Evolutionary conservation across 2,797 vertebrate genomes (phyloP).

Genomic region (Pachyuromys duprasi): DNA sequence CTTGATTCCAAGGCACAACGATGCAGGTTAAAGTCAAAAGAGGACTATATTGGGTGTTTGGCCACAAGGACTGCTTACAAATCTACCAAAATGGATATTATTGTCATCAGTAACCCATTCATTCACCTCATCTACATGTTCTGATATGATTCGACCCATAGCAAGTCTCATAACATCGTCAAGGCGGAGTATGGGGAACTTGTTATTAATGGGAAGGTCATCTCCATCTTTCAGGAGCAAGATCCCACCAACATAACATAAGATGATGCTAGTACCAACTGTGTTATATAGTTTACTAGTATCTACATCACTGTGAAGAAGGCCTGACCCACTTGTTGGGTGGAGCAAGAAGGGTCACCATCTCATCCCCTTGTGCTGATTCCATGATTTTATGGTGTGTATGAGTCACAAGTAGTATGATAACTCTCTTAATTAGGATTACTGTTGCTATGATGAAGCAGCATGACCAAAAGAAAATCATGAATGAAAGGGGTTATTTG

Average conservation of each 20-base stretch:
- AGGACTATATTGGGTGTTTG: neutral
- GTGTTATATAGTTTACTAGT: neutral
- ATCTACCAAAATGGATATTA: neutral
- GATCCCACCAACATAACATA: neutral
- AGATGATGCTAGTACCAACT: neutral
- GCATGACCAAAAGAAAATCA: neutral
- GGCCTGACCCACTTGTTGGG: neutral
- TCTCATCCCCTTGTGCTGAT: neutral
- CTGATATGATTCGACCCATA: neutral
- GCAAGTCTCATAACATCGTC: too few species aligned
- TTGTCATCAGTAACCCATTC: neutral
- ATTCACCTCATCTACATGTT: neutral
- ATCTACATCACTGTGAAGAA: too few species aligned
- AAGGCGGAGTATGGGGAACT: neutral
- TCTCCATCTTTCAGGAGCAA: neutral
- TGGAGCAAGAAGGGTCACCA: neutral
- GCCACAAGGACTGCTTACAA: neutral
- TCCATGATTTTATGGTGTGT: neutral
- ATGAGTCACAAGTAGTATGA: neutral
- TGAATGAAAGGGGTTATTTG: neutral
- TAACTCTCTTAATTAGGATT: neutral
- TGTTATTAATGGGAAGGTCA: neutral
- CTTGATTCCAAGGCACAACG: neutral
- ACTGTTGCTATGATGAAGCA: neutral
- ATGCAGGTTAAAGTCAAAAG: neutral